These are phyloP conservation scores for Noturus placidus DNA, from an alignment of 2,113 vertebrate species.

Conservation along the genomic window DNA sequence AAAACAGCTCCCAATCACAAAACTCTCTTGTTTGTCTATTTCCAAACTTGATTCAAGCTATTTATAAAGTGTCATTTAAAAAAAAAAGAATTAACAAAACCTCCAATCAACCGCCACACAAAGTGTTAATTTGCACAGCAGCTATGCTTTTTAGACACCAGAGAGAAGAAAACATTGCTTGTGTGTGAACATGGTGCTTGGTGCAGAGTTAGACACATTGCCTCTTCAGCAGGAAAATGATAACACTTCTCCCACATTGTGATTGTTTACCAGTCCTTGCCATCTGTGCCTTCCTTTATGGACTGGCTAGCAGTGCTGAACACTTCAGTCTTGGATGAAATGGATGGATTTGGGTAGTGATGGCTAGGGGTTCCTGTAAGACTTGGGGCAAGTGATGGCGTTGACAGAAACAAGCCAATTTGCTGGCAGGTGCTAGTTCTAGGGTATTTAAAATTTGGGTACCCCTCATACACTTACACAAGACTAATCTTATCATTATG, in stretches of 20 bases:
- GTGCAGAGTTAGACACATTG: slow-evolving; percentile 57
- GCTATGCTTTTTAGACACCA: slow-evolving; percentile 8
- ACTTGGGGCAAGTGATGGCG: not conserved
- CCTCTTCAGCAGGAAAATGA: slow-evolving; percentile 36
- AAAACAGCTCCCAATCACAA: not conserved
- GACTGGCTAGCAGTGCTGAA: slow-evolving; percentile 1
- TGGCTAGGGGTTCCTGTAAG: not conserved
- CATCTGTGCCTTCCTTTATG: slow-evolving; percentile 50
- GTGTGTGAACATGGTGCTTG: slow-evolving; percentile 43
- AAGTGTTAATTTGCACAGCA: not conserved
- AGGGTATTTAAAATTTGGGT: slow-evolving; percentile 6
- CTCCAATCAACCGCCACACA: not conserved
- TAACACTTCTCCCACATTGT: slow-evolving; percentile 42
- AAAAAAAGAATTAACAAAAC: not conserved
- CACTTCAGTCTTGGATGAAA: not conserved
- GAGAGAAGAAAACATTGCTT: slow-evolving; percentile 23
- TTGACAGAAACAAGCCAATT: not conserved
- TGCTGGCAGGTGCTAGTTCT: slow-evolving; percentile 53
- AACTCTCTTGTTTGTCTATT: not conserved
- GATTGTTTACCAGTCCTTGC: slow-evolving; percentile 41
- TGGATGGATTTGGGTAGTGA: not conserved
- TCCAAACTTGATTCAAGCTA: slow-evolving; percentile 3
- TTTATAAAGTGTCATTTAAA: slow-evolving; percentile 16
- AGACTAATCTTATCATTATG: slow-evolving; percentile 43
- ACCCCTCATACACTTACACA: slow-evolving; percentile 29